Percentiles rank a stretch among this genome's conserved stretches.
Evolutionary conservation across 2,888 invertebrate species (phyloP).

Genomic region (Acronicta psi): DNA sequence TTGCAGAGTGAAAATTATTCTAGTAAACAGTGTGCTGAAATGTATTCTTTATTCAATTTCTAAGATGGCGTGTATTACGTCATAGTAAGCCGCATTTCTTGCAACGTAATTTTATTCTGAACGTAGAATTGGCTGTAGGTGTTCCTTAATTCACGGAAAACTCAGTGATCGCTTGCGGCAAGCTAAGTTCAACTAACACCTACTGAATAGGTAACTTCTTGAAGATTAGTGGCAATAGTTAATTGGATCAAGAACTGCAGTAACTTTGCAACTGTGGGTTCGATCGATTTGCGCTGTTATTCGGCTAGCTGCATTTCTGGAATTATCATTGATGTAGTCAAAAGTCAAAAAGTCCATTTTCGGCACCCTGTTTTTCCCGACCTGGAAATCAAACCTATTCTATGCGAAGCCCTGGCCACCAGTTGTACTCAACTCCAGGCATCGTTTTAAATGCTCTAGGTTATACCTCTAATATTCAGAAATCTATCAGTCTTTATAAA

Average conservation of each 20-base stretch:
- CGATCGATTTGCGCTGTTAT: no score
- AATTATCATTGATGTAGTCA: no score
- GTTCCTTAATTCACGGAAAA: conserved; percentile 28
- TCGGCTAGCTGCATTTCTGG: no score
- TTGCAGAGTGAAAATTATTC: conserved; percentile 19
- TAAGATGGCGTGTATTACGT: conserved; percentile 2
- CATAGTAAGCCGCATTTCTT: conserved; percentile 18
- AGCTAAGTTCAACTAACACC: conserved; percentile 29
- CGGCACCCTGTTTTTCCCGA: no score
- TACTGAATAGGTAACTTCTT: conserved; percentile 36
- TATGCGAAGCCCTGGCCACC: no score
- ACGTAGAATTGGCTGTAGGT: conserved; percentile 13
- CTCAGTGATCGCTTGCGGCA: conserved; percentile 19
- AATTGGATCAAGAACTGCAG: conserved; percentile 22
- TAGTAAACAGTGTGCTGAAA: conserved; percentile 19
- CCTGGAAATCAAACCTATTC: no score
- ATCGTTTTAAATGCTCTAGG: no score
- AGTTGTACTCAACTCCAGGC: no score
- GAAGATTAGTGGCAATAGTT: conserved; percentile 29
- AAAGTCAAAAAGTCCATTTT: no score
- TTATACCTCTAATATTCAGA: no score
- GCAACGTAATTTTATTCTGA: conserved; percentile 7
- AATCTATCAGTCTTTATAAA: no score
- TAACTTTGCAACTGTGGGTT: not conserved
- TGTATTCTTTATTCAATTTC: conserved; percentile 29